These are phyloP conservation scores for Ornithoptera priamus DNA, from an alignment of 2,888 invertebrate species.

Conservation along the genomic window DNA sequence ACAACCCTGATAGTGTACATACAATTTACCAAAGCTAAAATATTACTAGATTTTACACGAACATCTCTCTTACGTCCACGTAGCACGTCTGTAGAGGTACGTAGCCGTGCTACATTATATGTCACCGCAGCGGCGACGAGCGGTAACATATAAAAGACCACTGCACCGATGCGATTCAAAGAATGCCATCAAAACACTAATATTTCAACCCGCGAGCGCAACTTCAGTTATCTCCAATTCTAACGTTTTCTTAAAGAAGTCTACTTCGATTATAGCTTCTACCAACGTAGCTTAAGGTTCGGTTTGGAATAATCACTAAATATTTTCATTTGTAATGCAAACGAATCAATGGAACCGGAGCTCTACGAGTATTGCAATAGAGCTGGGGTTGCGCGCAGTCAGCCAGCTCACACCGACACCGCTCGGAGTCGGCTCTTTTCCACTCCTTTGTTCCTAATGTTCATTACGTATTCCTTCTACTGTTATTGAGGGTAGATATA, in stretches of 20 bases:
- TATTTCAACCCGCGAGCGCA: constrained; percentile 62
- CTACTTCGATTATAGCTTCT: constrained; percentile 38
- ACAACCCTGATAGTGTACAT: no score
- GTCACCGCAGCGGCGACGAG: constrained; percentile 30
- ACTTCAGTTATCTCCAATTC: constrained; percentile 69
- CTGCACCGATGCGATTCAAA: constrained; percentile 54
- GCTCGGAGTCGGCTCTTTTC: constrained; percentile 69
- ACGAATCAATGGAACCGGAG: constrained; percentile 38
- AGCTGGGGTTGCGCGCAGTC: constrained; percentile 36
- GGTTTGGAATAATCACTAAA: constrained; percentile 36
- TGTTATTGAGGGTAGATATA: constrained; percentile 70
- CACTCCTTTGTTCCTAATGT: constrained; percentile 73
- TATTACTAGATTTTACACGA: no score
- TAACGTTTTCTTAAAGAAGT: constrained; percentile 40
- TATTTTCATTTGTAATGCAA: constrained; percentile 46
- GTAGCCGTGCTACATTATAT: constrained; percentile 10
- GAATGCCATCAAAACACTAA: constrained; percentile 67
- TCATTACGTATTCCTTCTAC: constrained; percentile 74
- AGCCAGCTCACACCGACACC: constrained; percentile 67
- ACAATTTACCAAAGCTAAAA: no score
- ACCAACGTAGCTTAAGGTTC: constrained; percentile 36
- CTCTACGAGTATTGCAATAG: constrained; percentile 42
- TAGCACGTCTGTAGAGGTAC: constrained; percentile 19
- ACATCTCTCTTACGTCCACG: not conserved
- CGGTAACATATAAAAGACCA: constrained; percentile 47